A percentile compares a stretch with the other conserved stretches of the same genome.
phyloP scores from a whole-genome alignment of 2,113 vertebrate genomes.

The Oostethus manadensis region DNA sequence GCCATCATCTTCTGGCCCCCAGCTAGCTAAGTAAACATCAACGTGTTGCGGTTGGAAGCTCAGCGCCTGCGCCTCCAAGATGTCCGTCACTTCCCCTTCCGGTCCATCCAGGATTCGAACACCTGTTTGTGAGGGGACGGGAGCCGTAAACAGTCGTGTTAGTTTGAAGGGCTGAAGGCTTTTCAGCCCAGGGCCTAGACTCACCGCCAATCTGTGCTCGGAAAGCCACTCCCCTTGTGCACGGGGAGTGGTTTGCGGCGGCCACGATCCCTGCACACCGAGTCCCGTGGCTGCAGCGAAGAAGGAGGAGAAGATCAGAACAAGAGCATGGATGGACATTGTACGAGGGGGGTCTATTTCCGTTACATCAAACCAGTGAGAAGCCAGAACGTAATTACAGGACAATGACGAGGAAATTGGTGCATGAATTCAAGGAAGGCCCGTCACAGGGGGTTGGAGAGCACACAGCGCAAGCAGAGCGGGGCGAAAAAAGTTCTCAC shows the following conservation, averaged over 20 bases:
- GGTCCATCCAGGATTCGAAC: slow-evolving; percentile 90
- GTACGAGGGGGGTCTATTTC: slow-evolving; percentile 59
- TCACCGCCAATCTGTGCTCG: slow-evolving; percentile 91
- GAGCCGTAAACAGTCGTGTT: slow-evolving; percentile 20
- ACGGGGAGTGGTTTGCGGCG: slow-evolving; percentile 88
- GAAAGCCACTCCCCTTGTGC: slow-evolving; percentile 90
- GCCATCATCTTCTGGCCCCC: slow-evolving; percentile 96
- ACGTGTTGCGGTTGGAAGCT: slow-evolving; percentile 87
- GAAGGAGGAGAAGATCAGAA: slow-evolving; percentile 46
- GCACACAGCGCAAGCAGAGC: slow-evolving; percentile 19
- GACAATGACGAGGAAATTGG: slow-evolving; percentile 22
- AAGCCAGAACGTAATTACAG: slow-evolving; percentile 50
- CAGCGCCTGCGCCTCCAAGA: slow-evolving; percentile 89
- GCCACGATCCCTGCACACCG: slow-evolving; percentile 92
- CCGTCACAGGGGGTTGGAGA: background rate
- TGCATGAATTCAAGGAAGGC: slow-evolving; percentile 37
- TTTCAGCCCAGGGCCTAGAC: too few relatives aligned
- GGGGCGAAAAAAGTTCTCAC: slow-evolving; percentile 70
- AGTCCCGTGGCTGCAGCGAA: slow-evolving; percentile 87
- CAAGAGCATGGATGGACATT: slow-evolving; percentile 56
- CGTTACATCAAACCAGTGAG: slow-evolving; percentile 53
- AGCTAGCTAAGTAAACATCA: slow-evolving; percentile 91
- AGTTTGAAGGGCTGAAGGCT: slow-evolving; percentile 12
- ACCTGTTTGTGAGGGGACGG: slow-evolving; percentile 61
- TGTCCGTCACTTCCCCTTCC: slow-evolving; percentile 91